These are phyloP conservation scores for Cordilura impudica DNA, from an alignment of 2,888 invertebrate species.

Conservation along the genomic window DNA sequence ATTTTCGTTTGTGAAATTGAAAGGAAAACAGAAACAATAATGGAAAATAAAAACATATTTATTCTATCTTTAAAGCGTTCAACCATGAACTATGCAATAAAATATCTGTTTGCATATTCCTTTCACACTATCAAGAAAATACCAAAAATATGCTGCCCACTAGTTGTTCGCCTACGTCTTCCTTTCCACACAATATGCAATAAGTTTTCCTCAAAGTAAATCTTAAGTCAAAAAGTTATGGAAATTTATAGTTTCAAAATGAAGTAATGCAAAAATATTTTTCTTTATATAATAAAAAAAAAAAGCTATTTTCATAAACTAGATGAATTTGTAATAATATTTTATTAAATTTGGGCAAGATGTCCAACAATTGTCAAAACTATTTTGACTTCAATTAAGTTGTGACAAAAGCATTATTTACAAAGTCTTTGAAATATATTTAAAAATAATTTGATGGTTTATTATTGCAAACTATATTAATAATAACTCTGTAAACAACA, in stretches of 20 bases:
- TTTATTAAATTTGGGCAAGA: too few species aligned
- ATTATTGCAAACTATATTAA: neutral
- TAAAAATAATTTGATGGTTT: slow-evolving; percentile 14
- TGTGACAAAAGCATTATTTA: neutral
- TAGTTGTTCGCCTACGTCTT: slow-evolving; percentile 15
- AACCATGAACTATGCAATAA: slow-evolving; percentile 51
- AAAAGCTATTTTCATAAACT: too few species aligned
- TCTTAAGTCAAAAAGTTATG: slow-evolving; percentile 39
- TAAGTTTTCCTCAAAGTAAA: slow-evolving; percentile 34
- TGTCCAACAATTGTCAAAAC: neutral
- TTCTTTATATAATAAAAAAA: too few species aligned
- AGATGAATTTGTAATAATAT: too few species aligned
- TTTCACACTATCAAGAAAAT: slow-evolving; percentile 32
- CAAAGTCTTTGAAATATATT: neutral
- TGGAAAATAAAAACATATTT: slow-evolving; percentile 3
- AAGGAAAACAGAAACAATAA: slow-evolving; percentile 1
- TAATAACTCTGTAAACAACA: neutral
- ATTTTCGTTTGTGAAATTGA: neutral
- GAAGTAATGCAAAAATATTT: neutral
- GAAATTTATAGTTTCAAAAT: neutral
- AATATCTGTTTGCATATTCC: slow-evolving; percentile 12
- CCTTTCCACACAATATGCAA: slow-evolving; percentile 37
- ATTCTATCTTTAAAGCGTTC: slow-evolving; percentile 37
- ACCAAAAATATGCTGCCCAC: slow-evolving; percentile 49
- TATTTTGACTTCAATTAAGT: neutral